A percentile compares a stretch with the other conserved stretches of the same genome.
These are phyloP conservation scores for Acromyrmex charruanus DNA, from an alignment of 1,140 invertebrate genomes.

Conservation along the genomic window DNA sequence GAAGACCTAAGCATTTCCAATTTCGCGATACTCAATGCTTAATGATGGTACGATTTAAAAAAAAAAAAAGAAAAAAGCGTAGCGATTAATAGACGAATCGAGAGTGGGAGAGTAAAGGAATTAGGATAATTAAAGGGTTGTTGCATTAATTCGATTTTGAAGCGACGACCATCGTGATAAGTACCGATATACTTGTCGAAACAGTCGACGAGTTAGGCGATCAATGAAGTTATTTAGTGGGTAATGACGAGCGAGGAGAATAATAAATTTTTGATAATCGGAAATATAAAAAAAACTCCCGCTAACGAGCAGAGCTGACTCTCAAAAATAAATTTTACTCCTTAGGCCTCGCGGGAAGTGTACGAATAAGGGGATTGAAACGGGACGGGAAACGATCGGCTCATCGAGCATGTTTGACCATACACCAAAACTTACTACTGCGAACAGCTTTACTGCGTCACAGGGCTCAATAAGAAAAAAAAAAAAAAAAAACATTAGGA, in stretches of 20 bases:
- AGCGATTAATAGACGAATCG: slow-evolving; percentile 58
- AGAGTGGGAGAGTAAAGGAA: slow-evolving; percentile 30
- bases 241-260: slow-evolving; percentile 33
- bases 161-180: slow-evolving; percentile 37
- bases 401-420: slow-evolving; percentile 43
- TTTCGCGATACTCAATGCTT: slow-evolving; percentile 55
- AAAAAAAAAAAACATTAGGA: background rate
- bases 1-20: slow-evolving; percentile 50
- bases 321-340: slow-evolving; percentile 53
- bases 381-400: slow-evolving; percentile 27
- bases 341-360: slow-evolving; percentile 41
- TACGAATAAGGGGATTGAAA: slow-evolving; percentile 23
- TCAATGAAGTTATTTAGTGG: slow-evolving; percentile 54
- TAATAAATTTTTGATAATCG: slow-evolving; percentile 32
- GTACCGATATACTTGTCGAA: slow-evolving; percentile 26
- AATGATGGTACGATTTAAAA: slow-evolving; percentile 44
- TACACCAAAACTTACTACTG: slow-evolving; percentile 38
- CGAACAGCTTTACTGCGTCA: slow-evolving; percentile 14
- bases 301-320: slow-evolving; percentile 21
- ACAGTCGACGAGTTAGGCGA: slow-evolving; percentile 23
- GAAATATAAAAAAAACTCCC: slow-evolving; percentile 6
- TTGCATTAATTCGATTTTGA: slow-evolving; percentile 49
- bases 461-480: slow-evolving; percentile 25
- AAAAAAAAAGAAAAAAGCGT: slow-evolving; percentile 26
- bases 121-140: slow-evolving; percentile 54